Evolutionary conservation across 2,113 vertebrate species (phyloP), one percentile per base, ranked within the genome.

Genomic region (Syrmaticus mikado): DNA sequence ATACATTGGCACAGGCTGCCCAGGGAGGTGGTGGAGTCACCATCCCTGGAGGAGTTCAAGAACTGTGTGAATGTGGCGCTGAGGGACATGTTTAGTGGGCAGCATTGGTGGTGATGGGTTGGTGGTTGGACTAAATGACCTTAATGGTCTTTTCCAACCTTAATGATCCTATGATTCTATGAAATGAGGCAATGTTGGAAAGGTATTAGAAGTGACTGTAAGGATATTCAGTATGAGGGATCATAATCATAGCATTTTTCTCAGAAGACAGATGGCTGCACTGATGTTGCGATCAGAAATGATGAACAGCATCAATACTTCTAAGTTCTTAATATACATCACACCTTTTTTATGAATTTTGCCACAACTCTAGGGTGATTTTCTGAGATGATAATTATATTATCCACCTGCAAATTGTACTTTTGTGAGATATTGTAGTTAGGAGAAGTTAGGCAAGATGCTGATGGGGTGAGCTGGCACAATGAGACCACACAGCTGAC

Each of bases 311-410:
- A 28, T 43, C 4, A 0, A 13, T 11, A 86, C 38, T 22, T 79
- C 46, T 45, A 45, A 61, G 57, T 40, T 76, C 65, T 71, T 71
- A 86, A 81, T 90, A 60, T 38, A 36, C 38, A 88, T 91, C 76
- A 74, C 90, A 78, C 68, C 38, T 93, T 83, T 60, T 20, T 38
- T 20, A 93, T n/a, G 70, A 86, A 11, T 90, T 83, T 86, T 88
- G 13, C 28, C 3, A 3, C 57, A 89, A 58, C 15, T 82, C 60
- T 38, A n/a, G n/a, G 83, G 58, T 58, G 65, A 30, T 83, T 82
- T 94, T 82, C 89, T 79, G 83, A 86, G 77, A 92, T 53, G 83
- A 95, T 74, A 96, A 95, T 93, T 94, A 65, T 68, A 75, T 93
- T 88, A 8, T 11, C 66, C 92, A 72, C 92, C 73, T 90, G 66